These are phyloP conservation scores for Penaeus indicus DNA, from an alignment of 1,140 invertebrate species.

Conservation along the genomic window DNA sequence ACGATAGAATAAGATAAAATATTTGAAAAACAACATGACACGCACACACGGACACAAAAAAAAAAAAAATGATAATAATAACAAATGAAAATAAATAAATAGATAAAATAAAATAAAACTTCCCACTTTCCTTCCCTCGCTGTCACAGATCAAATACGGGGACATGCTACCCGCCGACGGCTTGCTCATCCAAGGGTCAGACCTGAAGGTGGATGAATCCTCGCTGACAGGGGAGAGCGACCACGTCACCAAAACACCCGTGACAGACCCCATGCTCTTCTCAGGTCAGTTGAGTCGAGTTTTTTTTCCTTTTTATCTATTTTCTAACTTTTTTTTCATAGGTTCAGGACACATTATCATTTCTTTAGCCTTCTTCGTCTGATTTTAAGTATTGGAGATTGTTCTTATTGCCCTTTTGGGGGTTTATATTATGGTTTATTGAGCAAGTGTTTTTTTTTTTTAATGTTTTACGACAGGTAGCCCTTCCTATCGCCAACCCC, in stretches of 20 bases:
- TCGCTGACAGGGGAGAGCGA: slow-evolving; percentile 71
- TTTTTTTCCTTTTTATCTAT: neutral
- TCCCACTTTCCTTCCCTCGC: too few species aligned
- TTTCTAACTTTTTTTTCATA: neutral
- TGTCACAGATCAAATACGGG: slow-evolving; percentile 66
- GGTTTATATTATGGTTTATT: neutral
- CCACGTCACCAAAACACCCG: slow-evolving; percentile 69
- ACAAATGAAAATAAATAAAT: too few species aligned
- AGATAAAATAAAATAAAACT: too few species aligned
- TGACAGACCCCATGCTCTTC: slow-evolving; percentile 52
- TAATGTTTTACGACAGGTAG: neutral
- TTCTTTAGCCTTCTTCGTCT: neutral
- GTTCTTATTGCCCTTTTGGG: too few species aligned
- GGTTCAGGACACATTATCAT: neutral
- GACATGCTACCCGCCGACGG: slow-evolving; percentile 69
- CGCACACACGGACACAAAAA: too few species aligned
- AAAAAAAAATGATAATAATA: too few species aligned
- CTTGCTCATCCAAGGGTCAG: slow-evolving; percentile 68
- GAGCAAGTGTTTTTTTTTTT: neutral
- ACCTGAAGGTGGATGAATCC: slow-evolving; percentile 70
- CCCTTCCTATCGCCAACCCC: too few species aligned
- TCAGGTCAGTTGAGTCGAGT: slow-evolving; percentile 38
- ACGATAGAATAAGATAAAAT: too few species aligned
- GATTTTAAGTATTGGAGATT: neutral
- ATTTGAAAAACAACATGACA: too few species aligned